phyloP scores from a whole-genome alignment of 2,113 vertebrate genomes.

The Psephotus haematonotus region DNA sequence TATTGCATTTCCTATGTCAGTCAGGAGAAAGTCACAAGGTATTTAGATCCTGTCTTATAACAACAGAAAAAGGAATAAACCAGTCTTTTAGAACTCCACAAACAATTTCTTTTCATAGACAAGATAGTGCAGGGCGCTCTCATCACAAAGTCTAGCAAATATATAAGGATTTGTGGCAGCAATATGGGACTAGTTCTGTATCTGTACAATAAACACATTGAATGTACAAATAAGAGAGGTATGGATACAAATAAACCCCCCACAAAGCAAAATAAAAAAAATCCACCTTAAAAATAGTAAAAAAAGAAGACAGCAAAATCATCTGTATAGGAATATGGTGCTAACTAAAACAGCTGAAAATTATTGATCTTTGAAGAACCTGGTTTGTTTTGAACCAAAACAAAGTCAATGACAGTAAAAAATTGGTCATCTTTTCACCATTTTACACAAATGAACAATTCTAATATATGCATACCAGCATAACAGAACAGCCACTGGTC shows the following conservation, averaged over 20 bases:
- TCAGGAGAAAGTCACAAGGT: not conserved
- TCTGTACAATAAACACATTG: not conserved
- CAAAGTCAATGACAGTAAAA: not conserved
- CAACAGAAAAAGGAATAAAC: not conserved
- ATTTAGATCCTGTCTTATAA: not conserved
- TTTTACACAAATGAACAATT: not conserved
- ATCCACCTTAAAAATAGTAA: not conserved
- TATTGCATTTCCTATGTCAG: not conserved
- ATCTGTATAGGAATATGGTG: not conserved
- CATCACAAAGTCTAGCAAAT: not conserved
- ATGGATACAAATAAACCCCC: not conserved
- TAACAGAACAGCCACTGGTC: not conserved
- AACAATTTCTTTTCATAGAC: slow-evolving; percentile 1
- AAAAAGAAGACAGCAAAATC: not conserved
- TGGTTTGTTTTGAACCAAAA: not conserved
- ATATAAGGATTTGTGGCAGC: slow-evolving; percentile 15
- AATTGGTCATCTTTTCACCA: not conserved
- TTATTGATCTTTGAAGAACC: not conserved
- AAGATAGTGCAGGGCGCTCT: not conserved
- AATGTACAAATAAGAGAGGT: not conserved
- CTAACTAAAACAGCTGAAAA: not conserved
- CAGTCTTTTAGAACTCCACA: not conserved
- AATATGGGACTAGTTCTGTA: not conserved
- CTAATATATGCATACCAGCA: not conserved
- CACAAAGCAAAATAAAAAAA: not conserved